Evolutionary conservation across 1,140 invertebrate genomes (phyloP), one percentile per base, ranked within the genome.

Genomic region (Nautilus pompilius): DNA sequence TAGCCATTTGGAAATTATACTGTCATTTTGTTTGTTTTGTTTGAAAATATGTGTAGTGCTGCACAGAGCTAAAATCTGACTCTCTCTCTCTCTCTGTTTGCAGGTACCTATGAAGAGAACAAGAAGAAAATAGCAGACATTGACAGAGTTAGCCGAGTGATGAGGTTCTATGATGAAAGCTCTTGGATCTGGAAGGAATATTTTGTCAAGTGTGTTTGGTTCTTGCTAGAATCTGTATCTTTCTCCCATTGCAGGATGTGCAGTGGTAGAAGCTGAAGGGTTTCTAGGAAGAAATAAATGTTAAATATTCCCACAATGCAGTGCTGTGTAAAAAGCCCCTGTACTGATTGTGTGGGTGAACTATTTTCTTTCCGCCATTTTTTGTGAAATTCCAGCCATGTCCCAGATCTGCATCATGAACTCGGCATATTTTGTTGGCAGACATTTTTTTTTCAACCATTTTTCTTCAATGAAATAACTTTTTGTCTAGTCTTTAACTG

Each of bases 141-240:
- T 78, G 89, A 90, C 78, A 86, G 93, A 1, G 92, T 93, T 72
- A 96, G 92, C 81, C 86, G 91, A 49, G 87, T 95, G 48, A 88
- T 93, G 71, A 85, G 93, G 3, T 91, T 93, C 75, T 97, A 96
- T 81, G 92, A 96, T 64, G 95, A 96, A 65, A 78, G 77, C 74
- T 90, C 92, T 33, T 98, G 94, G 94, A 81, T 96, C 4, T 98
- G 94, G 94, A 88, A 90, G 67, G 93, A 96, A 82, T 89, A 94
- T 17, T 96, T 96, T 81, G 94, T 96, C 65, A 94, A 94, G 13
- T 93, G 72, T 72, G 72, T 55, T 6, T 17, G 20, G 2, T 17
- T 24, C 20, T 58, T n/a, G n/a, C n/a, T n/a, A n/a, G n/a, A n/a
- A n/a, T n/a, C n/a, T n/a, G n/a, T n/a, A n/a, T n/a, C n/a, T n/a